Percentiles rank a stretch among this genome's conserved stretches.
phyloP scores from a whole-genome alignment of 2,888 invertebrate genomes.

The Trachelus stipa region DNA sequence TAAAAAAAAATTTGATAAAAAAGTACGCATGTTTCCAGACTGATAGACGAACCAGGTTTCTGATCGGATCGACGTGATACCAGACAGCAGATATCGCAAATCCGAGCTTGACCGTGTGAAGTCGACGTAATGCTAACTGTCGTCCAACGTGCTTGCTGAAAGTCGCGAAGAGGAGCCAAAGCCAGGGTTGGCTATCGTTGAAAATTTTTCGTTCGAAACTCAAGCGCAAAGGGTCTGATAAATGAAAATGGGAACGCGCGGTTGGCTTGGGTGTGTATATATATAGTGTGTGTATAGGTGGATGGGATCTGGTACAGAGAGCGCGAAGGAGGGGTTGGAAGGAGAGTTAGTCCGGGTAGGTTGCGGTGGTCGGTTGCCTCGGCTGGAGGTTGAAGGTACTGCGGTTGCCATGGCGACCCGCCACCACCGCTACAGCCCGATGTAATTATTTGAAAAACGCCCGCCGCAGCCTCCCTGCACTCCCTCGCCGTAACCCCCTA shows the following conservation, averaged over 20 bases:
- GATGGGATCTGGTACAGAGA: not conserved
- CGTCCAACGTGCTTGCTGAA: not conserved
- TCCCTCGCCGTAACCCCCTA: constrained; percentile 44
- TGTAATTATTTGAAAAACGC: constrained; percentile 69
- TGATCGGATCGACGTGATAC: constrained; percentile 33
- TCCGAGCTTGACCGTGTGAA: constrained; percentile 24
- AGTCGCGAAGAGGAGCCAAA: not conserved
- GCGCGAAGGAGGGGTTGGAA: not conserved
- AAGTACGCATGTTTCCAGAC: not conserved
- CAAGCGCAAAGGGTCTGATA: not conserved
- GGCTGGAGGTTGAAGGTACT: constrained; percentile 57
- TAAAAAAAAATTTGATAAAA: not conserved
- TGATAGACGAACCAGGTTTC: not conserved
- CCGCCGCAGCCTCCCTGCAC: constrained; percentile 63
- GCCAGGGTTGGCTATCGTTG: not conserved
- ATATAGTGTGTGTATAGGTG: not conserved
- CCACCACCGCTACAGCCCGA: constrained; percentile 60
- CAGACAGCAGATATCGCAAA: constrained; percentile 20
- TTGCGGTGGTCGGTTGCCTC: constrained; percentile 47
- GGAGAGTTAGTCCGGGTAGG: constrained; percentile 23
- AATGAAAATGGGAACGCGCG: not conserved
- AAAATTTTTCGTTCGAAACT: not conserved
- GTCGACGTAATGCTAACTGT: constrained; percentile 21
- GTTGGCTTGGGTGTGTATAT: not conserved
- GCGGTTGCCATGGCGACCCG: constrained; percentile 66